Conservation (phyloP, 2,888 invertebrate genomes). For the Girardia tigrina region DNA sequence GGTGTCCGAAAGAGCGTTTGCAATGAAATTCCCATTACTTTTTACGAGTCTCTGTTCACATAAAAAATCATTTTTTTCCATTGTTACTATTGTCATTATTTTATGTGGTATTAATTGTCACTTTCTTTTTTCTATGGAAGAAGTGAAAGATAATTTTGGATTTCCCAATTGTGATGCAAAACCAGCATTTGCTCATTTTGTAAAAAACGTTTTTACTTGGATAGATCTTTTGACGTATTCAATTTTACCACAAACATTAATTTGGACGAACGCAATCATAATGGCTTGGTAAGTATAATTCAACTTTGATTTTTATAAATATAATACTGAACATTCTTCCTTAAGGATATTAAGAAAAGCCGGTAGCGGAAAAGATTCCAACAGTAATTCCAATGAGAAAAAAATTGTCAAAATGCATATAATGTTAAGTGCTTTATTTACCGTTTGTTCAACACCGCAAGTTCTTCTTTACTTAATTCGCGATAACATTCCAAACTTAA, state of each 20-base stretch:
- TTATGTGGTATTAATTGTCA: background rate
- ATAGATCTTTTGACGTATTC: background rate
- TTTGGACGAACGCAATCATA: background rate
- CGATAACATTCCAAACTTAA: constrained; percentile 12
- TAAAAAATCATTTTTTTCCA: background rate
- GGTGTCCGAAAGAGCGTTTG: background rate
- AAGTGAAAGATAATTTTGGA: background rate
- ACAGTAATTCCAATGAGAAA: background rate
- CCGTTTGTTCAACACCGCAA: background rate
- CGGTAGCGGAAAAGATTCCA: background rate
- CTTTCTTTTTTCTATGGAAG: background rate
- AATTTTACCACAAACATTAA: background rate
- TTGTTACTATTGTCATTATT: background rate
- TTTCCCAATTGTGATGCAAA: constrained; percentile 17
- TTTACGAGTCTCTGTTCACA: background rate
- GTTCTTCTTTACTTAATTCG: background rate
- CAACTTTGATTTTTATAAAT: background rate
- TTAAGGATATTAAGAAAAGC: background rate
- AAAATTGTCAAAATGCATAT: constrained; percentile 12
- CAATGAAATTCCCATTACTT: background rate
- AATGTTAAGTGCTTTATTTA: background rate
- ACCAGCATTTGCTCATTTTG: background rate
- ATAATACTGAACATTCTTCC: background rate
- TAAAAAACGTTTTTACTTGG: constrained; percentile 13
- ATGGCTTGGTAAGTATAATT: background rate